Base-by-base conservation (phyloP, 2,113 vertebrate genomes). In the Podarcis raffonei region DNA sequence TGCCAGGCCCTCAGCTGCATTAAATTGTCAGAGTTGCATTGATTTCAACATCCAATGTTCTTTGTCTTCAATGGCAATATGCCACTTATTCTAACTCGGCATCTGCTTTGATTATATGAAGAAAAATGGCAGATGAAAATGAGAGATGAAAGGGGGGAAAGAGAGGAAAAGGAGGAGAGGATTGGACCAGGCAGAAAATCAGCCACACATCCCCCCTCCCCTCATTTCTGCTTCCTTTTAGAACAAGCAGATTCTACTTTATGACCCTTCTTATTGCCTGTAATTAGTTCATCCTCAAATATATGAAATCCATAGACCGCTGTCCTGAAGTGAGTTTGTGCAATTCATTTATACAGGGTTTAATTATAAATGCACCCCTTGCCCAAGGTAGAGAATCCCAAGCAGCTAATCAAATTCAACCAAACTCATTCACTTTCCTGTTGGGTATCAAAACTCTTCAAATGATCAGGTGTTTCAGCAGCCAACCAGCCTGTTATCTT, bases 91-190 rank as follows among this genome's bases (percentile, higher is more conserved):
- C 11, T n/a, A 74, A 16, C n/a, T 59, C 42, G 62, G 6, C 32
- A 42, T 83, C 27, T 81, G 13, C 68, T 81, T 35, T 77, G 59
- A 83, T 77, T 88, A 69, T 76, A 35, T 68, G 72, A 83, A 77
- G 59, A 69, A 57, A 83, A 83, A 53, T 77, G 30, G 57, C 22
- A 76, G 48, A 3, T 53, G 2, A 53, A 53, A 53, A 53, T 25
- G 57, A 82, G 32, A 25, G 22, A 59, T 62, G 68, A 74, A 81
- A 81, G 35, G 15, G 48, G 15, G 32, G 9, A 78, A 68, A 23
- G n/a, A 75, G 32, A n/a, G 8, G 18, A 48, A 39, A 3, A 16
- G 18, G 32, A 69, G 39, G 6, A 72, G 20, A 12, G 5, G 27
- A 48, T 20, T 66, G 37, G 30, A 81, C 22, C 6, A 32, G 20